Conservation (phyloP, 1,140 invertebrate species). For the Heliconius eleuchia region DNA sequence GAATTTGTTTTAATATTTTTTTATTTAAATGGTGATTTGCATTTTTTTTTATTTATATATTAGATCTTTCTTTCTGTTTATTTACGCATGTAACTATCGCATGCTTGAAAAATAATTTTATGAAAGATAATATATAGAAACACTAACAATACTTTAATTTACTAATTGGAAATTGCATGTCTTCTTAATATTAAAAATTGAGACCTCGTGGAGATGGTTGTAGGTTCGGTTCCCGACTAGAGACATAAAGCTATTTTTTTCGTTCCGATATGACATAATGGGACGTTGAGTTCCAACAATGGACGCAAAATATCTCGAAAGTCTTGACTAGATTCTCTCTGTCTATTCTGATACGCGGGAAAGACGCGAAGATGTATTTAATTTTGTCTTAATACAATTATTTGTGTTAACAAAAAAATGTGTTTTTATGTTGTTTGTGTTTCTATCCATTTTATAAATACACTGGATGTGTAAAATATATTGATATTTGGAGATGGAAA, state of each 20-base stretch:
- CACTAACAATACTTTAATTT: constrained; percentile 10
- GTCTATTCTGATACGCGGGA: no score
- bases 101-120: constrained; percentile 22
- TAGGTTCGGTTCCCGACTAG: no score
- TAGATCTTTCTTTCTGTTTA: constrained; percentile 31
- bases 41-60: constrained; percentile 7
- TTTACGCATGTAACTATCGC: constrained; percentile 33
- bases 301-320: no score
- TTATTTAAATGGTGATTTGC: constrained; percentile 46
- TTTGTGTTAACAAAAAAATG: no score
- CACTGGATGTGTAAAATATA: not conserved
- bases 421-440: constrained; percentile 10
- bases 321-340: no score
- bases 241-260: no score
- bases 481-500: not conserved
- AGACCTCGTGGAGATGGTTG: no score
- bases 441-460: constrained; percentile 18
- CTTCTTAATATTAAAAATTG: not conserved
- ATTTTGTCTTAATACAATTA: no score
- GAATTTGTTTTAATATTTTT: constrained; percentile 42
- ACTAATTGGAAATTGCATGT: constrained; percentile 13
- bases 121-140: constrained; percentile 7
- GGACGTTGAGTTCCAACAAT: no score
- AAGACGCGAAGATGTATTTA: no score
- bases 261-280: no score